phyloP scores from a whole-genome alignment of 1,140 invertebrate genomes.

The Heterodera schachtii region DNA sequence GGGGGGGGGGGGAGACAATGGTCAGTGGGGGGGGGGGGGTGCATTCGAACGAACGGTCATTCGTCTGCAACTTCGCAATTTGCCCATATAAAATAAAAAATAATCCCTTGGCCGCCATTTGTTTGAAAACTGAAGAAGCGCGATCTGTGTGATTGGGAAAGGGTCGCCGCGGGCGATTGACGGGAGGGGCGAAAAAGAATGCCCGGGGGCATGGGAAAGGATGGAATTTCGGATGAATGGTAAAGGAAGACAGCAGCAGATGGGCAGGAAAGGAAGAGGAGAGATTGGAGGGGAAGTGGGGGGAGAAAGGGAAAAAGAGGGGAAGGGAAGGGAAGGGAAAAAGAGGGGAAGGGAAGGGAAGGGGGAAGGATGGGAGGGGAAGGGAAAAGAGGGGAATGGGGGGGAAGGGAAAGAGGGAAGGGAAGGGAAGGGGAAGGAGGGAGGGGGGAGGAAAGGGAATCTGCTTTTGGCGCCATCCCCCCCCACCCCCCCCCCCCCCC shows the following conservation, averaged over 20 bases:
- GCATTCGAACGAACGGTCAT: background rate
- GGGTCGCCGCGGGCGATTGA: background rate
- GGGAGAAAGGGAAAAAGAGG: background rate
- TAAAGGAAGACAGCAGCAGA: background rate
- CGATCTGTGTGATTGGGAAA: background rate
- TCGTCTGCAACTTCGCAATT: background rate
- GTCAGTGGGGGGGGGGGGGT: background rate
- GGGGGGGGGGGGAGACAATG: background rate
- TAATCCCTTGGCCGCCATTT: background rate
- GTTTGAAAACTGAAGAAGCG: slow-evolving; percentile 1
- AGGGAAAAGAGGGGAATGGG: too few species aligned
- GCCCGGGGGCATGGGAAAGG: slow-evolving; percentile 7
- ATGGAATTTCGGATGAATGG: background rate
- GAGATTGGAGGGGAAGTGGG: background rate
- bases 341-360: too few species aligned
- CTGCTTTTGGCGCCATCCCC: slow-evolving; percentile 2
- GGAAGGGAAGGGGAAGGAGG: too few species aligned
- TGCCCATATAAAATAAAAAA: background rate
- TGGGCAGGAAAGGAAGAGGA: too few species aligned
- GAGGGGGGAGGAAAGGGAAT: background rate
- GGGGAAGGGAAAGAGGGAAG: too few species aligned
- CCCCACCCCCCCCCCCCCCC: background rate
- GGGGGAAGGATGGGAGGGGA: too few species aligned
- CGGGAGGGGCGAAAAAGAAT: background rate
- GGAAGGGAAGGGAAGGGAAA: background rate